These are phyloP conservation scores for Philantomba maxwellii DNA, from an alignment of 2,113 vertebrate genomes.

Conservation along the genomic window DNA sequence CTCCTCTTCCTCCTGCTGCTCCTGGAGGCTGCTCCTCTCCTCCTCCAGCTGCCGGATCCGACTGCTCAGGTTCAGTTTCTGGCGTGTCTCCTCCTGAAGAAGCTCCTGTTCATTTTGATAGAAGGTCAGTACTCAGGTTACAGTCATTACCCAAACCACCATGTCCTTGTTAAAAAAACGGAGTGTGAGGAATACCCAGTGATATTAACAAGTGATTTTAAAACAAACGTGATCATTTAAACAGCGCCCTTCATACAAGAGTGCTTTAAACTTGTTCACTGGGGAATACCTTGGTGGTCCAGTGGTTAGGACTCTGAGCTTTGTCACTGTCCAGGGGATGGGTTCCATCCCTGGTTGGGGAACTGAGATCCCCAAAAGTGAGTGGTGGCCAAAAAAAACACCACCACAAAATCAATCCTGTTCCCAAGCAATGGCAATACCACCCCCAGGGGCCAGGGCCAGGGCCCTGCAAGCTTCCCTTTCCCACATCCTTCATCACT, in stretches of 20 bases:
- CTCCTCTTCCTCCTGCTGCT: conserved; percentile 98
- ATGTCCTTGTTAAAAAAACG: neutral
- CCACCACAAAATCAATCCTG: neutral
- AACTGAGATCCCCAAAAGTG: neutral
- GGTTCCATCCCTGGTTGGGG: neutral
- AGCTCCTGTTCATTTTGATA: conserved; percentile 83
- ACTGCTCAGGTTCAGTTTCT: conserved; percentile 94
- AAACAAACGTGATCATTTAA: neutral
- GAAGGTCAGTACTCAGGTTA: neutral
- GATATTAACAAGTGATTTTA: neutral
- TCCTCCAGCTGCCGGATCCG: conserved; percentile 95
- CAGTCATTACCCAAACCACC: neutral
- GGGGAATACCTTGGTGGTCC: neutral
- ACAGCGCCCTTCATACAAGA: neutral
- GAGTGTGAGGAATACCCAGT: neutral
- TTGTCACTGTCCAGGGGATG: neutral
- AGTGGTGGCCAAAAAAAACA: neutral
- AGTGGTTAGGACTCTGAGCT: neutral
- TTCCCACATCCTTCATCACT: neutral
- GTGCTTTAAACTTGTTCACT: neutral
- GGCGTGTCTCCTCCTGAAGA: conserved; percentile 95
- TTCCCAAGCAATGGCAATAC: neutral
- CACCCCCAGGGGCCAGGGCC: neutral
- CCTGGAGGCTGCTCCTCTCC: conserved; percentile 91
- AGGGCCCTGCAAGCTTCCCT: neutral